Conservation (phyloP, 2,888 invertebrate genomes). For the Mythimna albipuncta region DNA sequence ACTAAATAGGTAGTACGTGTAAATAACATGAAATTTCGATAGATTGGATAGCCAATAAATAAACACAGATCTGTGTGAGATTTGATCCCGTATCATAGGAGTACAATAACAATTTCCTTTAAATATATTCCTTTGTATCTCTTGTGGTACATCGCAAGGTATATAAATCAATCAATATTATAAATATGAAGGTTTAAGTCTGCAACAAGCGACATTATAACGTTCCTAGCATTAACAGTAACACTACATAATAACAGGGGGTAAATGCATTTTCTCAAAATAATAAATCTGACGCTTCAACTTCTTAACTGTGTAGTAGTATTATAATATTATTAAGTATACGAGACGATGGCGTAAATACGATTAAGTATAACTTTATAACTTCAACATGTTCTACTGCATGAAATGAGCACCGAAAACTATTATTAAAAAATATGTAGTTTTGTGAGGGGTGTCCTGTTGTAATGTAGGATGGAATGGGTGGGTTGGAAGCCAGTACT, state of each 20-base stretch:
- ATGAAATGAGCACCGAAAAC: conserved; percentile 79
- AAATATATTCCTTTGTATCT: conserved; percentile 33
- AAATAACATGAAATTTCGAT: conserved; percentile 20
- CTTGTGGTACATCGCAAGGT: conserved; percentile 34
- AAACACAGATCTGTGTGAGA: conserved; percentile 35
- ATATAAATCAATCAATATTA: conserved; percentile 38
- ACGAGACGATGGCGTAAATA: conserved; percentile 65
- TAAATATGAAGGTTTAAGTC: conserved; percentile 42
- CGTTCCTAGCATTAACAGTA: conserved; percentile 73
- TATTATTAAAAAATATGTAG: conserved; percentile 43
- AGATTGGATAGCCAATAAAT: conserved; percentile 22
- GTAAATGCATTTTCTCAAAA: conserved; percentile 87
- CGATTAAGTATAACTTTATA: conserved; percentile 51
- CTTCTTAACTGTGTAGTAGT: conserved; percentile 66
- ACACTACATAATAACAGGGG: conserved; percentile 79
- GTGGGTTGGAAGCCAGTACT: background rate
- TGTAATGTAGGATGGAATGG: background rate
- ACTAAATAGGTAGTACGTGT: conserved; percentile 16
- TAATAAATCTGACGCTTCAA: conserved; percentile 76
- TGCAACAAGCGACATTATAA: conserved; percentile 68
- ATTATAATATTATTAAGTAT: conserved; percentile 57
- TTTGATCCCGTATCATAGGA: conserved; percentile 53
- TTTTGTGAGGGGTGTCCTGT: conserved; percentile 28
- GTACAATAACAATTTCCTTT: conserved; percentile 47
- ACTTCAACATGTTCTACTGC: conserved; percentile 75